Evolutionary conservation across 2,888 invertebrate genomes (phyloP).

Genomic region (Pristionchus mayeri): DNA sequence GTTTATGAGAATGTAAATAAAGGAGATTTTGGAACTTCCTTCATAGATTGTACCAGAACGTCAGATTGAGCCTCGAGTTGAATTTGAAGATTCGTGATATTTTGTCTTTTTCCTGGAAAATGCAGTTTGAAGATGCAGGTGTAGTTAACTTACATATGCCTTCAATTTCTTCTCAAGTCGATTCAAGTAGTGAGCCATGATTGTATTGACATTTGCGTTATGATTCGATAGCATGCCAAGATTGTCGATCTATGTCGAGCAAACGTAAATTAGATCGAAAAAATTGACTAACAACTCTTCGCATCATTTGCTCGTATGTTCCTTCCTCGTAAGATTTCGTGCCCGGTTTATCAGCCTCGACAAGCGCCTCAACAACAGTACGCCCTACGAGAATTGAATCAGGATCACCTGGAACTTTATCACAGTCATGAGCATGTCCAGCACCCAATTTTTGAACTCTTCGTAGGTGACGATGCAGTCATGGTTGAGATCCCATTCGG

Average conservation of each 20-base stretch:
- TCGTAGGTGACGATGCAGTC: constrained; percentile 42
- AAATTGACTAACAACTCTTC: not conserved
- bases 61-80: constrained; percentile 27
- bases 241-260: constrained; percentile 18
- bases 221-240: not conserved
- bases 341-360: not conserved
- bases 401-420: constrained; percentile 6
- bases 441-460: constrained; percentile 41
- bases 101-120: not conserved
- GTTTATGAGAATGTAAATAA: not conserved
- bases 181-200: not conserved
- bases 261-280: not conserved
- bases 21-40: not conserved
- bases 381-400: not conserved
- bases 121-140: not conserved
- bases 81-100: constrained; percentile 14
- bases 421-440: constrained; percentile 33
- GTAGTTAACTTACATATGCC: not conserved
- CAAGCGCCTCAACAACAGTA: not conserved
- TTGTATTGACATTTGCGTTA: not conserved
- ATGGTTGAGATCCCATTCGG: constrained; percentile 48
- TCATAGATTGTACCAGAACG: constrained; percentile 49
- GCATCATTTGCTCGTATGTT: not conserved
- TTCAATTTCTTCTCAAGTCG: not conserved
- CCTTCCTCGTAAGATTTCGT: not conserved